phyloP scores from a whole-genome alignment of 35 echinoderm and acorn worm genomes.

The Lytechinus variegatus region DNA sequence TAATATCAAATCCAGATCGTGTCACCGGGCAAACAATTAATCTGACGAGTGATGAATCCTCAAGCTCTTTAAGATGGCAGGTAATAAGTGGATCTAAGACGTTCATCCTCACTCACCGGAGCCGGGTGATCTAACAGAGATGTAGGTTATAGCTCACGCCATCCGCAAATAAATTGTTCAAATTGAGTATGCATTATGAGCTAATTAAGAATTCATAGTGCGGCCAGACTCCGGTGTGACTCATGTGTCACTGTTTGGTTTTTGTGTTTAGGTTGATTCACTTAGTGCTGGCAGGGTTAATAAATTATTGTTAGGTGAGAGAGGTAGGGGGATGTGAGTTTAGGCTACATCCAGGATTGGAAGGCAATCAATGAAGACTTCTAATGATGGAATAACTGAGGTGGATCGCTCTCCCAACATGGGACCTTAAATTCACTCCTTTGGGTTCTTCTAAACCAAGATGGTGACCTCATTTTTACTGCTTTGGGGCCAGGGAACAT shows the following conservation, averaged over 20 bases:
- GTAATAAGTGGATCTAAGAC: background rate
- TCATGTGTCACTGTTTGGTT: background rate
- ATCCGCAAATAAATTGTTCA: constrained; percentile 42
- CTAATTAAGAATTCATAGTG: constrained; percentile 34
- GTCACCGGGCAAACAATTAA: background rate
- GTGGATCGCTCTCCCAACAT: background rate
- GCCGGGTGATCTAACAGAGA: background rate
- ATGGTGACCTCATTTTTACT: no score
- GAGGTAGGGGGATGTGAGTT: background rate
- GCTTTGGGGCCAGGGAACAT: no score
- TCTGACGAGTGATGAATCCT: background rate
- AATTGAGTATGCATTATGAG: constrained; percentile 46
- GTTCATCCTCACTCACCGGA: background rate
- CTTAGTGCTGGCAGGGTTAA: background rate
- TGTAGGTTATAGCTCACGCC: background rate
- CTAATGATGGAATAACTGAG: background rate
- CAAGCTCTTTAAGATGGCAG: background rate
- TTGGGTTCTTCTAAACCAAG: no score
- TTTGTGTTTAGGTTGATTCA: background rate
- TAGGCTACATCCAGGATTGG: background rate
- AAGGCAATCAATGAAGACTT: background rate
- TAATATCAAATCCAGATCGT: background rate
- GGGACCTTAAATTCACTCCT: background rate
- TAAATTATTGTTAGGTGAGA: constrained; percentile 4
- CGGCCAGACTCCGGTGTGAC: background rate